These are phyloP conservation scores for Achatina immaculata DNA, from an alignment of 1,140 invertebrate genomes.

Conservation along the genomic window DNA sequence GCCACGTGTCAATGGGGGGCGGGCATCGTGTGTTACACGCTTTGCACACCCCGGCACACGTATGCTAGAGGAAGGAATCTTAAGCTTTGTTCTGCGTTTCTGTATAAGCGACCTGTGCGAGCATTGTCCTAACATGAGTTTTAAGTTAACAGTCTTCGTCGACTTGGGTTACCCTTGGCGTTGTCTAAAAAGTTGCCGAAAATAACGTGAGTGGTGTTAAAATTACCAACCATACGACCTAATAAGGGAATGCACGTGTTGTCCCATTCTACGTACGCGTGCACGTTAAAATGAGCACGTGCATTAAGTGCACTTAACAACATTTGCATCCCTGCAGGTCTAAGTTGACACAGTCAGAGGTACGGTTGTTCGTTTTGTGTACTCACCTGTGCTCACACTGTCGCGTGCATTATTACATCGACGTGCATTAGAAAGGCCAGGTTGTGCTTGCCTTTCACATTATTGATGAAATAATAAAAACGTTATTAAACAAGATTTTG, in stretches of 20 bases:
- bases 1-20: neutral
- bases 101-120: neutral
- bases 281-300: neutral
- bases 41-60: neutral
- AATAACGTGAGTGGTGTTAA: neutral
- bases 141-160: neutral
- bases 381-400: neutral
- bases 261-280: neutral
- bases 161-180: neutral
- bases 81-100: neutral
- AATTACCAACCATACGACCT: neutral
- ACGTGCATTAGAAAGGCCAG: neutral
- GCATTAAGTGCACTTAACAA: neutral
- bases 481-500: no score
- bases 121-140: neutral
- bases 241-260: conserved; percentile 10
- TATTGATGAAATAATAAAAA: neutral
- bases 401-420: neutral
- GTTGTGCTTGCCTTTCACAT: neutral
- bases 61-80: neutral
- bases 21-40: neutral
- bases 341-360: neutral
- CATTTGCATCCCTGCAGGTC: neutral
- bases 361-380: neutral
- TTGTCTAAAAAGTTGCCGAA: neutral